phyloP scores from a whole-genome alignment of 1,140 invertebrate species.

The Drosophila punjabiensis region DNA sequence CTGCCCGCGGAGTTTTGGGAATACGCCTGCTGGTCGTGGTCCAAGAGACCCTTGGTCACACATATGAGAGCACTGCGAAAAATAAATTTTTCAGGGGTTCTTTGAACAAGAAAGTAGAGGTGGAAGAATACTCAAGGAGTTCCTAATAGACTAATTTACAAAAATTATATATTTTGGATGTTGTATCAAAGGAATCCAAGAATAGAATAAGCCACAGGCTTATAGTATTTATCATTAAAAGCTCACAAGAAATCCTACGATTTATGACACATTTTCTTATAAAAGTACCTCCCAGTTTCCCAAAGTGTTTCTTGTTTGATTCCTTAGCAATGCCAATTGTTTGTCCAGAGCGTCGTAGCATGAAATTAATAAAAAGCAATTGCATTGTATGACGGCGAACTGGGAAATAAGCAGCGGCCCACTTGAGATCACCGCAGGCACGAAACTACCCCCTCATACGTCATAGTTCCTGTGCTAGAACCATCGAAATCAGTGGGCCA shows the following conservation, averaged over 20 bases:
- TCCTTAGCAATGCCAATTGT: constrained; percentile 51
- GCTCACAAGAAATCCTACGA: background rate
- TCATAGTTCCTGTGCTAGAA: constrained; percentile 12
- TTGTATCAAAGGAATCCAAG: no score
- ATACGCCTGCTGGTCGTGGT: constrained; percentile 62
- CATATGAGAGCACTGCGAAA: constrained; percentile 26
- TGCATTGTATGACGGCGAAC: constrained; percentile 49
- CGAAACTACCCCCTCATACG: constrained; percentile 7
- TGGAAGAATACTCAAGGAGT: no score
- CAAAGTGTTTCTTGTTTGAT: background rate
- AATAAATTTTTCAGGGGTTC: background rate
- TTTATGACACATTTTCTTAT: background rate
- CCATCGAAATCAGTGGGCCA: constrained; percentile 11
- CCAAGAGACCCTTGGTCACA: constrained; percentile 22
- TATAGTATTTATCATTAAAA: no score
- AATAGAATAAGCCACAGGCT: no score
- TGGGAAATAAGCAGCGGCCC: constrained; percentile 61
- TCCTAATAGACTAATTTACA: no score
- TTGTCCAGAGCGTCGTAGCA: constrained; percentile 65
- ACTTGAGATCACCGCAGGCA: constrained; percentile 35
- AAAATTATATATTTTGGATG: no score
- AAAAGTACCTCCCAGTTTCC: background rate
- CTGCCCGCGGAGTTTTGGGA: constrained; percentile 69
- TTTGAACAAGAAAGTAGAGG: background rate
- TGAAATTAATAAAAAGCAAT: constrained; percentile 83